phyloP scores from a whole-genome alignment of 2,113 vertebrate species.

The Dascyllus trimaculatus region DNA sequence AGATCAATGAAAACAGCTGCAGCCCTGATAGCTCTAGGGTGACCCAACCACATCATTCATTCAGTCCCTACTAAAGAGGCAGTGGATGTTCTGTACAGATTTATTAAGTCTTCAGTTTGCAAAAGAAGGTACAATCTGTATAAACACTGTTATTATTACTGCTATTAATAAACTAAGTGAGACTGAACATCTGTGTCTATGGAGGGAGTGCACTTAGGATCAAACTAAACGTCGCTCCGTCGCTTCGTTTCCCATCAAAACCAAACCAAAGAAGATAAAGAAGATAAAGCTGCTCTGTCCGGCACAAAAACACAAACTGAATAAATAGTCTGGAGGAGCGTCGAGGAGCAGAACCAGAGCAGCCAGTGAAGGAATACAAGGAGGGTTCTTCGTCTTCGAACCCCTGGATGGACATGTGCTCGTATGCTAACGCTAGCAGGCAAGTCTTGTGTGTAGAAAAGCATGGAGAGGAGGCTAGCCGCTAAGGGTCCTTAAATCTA shows the following conservation, averaged over 20 bases:
- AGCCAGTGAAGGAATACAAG: slow-evolving; percentile 28
- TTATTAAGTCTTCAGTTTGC: slow-evolving; percentile 84
- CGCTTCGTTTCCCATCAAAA: slow-evolving; percentile 42
- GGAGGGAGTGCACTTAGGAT: slow-evolving; percentile 60
- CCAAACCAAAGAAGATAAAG: slow-evolving; percentile 3
- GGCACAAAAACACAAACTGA: slow-evolving; percentile 40
- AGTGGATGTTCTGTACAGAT: slow-evolving; percentile 65
- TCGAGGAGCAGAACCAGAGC: slow-evolving; percentile 46
- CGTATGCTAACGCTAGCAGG: slow-evolving; percentile 21
- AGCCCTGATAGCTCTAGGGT: no score
- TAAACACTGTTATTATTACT: slow-evolving; percentile 68
- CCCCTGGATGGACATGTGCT: slow-evolving; percentile 3
- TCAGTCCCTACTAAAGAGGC: slow-evolving; percentile 4
- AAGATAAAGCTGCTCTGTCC: slow-evolving; percentile 18
- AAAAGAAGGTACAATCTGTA: slow-evolving; percentile 83
- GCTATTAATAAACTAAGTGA: slow-evolving; percentile 37
- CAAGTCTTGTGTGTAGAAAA: slow-evolving; percentile 47
- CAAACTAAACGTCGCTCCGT: slow-evolving; percentile 39
- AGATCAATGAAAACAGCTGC: no score
- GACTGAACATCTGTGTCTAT: slow-evolving; percentile 59
- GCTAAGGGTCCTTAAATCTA: slow-evolving; percentile 59
- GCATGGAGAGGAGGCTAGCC: slow-evolving; percentile 65
- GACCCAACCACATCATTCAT: no score
- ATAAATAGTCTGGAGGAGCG: slow-evolving; percentile 50
- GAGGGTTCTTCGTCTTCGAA: background rate